Conservation (phyloP, 2,113 vertebrate species). For the Melanerpes formicivorus region DNA sequence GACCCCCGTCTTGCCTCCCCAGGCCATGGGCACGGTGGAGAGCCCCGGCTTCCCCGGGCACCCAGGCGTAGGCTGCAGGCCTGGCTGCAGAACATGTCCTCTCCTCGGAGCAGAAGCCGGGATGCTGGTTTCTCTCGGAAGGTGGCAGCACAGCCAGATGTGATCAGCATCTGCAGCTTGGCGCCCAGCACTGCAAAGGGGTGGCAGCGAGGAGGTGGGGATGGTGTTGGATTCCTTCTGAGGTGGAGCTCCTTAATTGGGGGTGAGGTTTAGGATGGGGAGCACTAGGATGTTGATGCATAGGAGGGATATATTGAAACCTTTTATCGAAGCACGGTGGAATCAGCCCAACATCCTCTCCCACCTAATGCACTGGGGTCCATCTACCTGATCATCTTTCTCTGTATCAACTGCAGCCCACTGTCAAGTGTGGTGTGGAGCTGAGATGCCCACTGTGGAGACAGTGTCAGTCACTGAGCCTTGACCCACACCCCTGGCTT, state of each 20-base stretch:
- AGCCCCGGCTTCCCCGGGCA: neutral
- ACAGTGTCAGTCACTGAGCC: neutral
- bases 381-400: accelerated
- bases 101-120: neutral
- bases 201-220: neutral
- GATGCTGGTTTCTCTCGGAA: constrained; percentile 7
- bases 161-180: neutral
- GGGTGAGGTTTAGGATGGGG: neutral
- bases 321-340: neutral
- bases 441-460: neutral
- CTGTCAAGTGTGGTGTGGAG: neutral
- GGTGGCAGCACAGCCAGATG: constrained; percentile 48
- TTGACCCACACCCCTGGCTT: neutral
- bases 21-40: neutral
- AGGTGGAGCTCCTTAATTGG: neutral
- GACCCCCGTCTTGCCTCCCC: neutral
- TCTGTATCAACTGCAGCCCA: neutral
- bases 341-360: neutral
- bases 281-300: neutral
- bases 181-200: neutral
- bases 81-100: neutral
- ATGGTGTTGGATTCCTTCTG: neutral
- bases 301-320: neutral
- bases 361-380: neutral
- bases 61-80: neutral